A percentile compares a stretch with the other conserved stretches of the same genome.
phyloP scores from a whole-genome alignment of 2,113 vertebrate species.

The Zosterops japonicus region DNA sequence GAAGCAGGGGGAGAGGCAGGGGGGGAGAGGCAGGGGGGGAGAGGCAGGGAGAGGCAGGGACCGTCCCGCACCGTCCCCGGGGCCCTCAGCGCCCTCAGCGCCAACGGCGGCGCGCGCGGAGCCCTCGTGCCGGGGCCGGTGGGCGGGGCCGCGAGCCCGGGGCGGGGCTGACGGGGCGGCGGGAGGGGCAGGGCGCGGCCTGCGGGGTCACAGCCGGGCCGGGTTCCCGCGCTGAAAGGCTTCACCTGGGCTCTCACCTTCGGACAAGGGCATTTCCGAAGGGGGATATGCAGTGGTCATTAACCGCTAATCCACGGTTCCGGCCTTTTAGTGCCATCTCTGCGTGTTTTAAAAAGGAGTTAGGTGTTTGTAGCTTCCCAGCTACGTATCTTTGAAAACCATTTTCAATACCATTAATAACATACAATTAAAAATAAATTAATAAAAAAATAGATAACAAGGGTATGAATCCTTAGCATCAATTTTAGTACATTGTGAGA shows the following conservation, averaged over 20 bases:
- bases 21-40: no score
- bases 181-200: no score
- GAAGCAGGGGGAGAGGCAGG: no score
- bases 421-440: no score
- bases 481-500: background rate
- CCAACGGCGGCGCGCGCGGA: no score
- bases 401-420: background rate
- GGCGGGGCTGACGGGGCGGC: background rate
- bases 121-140: no score
- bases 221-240: rapidly evolving
- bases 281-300: rapidly evolving
- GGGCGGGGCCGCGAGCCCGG: background rate
- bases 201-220: rapidly evolving
- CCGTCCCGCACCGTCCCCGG: rapidly evolving
- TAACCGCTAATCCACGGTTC: background rate
- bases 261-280: background rate
- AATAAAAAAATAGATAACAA: background rate
- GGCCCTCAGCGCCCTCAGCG: no score
- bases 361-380: background rate
- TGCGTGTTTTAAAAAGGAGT: background rate
- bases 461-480: background rate
- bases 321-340: background rate
- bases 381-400: background rate
- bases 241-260: rapidly evolving
- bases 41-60: no score